Percentiles rank a stretch among this genome's conserved stretches.
Evolutionary conservation across 2,888 invertebrate species (phyloP).

Genomic region (Conistra vaccinii): DNA sequence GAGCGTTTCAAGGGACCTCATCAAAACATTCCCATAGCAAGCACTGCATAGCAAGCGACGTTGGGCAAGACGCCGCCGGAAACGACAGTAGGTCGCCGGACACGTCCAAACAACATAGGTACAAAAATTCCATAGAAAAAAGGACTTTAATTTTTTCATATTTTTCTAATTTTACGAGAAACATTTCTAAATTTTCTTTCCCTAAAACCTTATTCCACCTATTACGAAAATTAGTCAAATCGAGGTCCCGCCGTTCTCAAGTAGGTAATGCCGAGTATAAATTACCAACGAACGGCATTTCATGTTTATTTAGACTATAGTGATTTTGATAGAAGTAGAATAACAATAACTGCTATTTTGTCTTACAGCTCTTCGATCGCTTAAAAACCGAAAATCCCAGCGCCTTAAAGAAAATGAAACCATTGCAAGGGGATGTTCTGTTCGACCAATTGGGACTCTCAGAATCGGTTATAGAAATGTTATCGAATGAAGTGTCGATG

Average conservation of each 20-base stretch:
- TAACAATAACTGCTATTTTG: background rate
- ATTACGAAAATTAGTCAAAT: background rate
- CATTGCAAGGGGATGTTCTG: constrained; percentile 94
- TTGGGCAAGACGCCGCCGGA: background rate
- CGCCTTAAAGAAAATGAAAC: constrained; percentile 93
- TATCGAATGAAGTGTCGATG: constrained; percentile 93
- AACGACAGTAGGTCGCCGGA: too few species aligned
- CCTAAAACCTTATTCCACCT: background rate
- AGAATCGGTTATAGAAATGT: constrained; percentile 89
- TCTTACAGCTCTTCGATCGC: constrained; percentile 93
- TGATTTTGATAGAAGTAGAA: background rate
- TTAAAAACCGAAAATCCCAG: constrained; percentile 92
- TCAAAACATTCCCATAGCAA: background rate
- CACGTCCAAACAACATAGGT: background rate
- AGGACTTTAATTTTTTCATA: background rate
- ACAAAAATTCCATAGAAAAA: too few species aligned
- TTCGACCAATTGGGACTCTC: constrained; percentile 91
- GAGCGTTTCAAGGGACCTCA: background rate
- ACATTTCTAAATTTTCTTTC: background rate
- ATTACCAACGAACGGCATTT: too few species aligned
- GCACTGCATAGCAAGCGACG: background rate
- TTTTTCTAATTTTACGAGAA: background rate
- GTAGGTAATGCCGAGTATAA: background rate
- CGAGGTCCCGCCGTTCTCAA: background rate
- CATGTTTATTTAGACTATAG: background rate